A percentile compares a stretch with the other conserved stretches of the same genome.
Conservation (phyloP, 2,888 invertebrate species). For the Hemaris fuciformis region DNA sequence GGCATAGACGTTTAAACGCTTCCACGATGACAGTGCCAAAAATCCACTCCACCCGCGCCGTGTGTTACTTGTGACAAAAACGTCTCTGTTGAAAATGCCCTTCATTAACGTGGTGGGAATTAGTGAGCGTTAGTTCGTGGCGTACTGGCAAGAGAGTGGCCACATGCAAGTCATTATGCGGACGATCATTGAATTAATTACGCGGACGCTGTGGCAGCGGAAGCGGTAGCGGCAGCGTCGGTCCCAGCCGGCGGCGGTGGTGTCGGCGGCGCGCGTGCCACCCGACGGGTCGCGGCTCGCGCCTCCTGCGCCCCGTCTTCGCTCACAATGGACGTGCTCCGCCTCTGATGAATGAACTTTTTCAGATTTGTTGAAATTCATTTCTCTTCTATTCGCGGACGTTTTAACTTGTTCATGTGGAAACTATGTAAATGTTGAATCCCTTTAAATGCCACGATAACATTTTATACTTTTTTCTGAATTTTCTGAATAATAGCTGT, state of each 20-base stretch:
- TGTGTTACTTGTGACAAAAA: constrained; percentile 62
- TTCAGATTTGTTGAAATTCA: constrained; percentile 26
- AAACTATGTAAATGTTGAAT: constrained; percentile 32
- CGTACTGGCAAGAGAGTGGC: constrained; percentile 54
- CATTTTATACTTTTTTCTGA: constrained; percentile 26
- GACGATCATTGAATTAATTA: constrained; percentile 80
- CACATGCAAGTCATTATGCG: constrained; percentile 78
- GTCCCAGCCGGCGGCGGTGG: not conserved
- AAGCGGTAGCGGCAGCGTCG: constrained; percentile 42
- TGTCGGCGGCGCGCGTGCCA: not conserved
- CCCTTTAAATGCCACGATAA: constrained; percentile 22
- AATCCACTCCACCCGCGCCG: constrained; percentile 47
- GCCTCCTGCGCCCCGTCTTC: constrained; percentile 22
- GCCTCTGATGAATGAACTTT: constrained; percentile 31
- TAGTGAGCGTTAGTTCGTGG: constrained; percentile 69
- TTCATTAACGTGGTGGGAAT: constrained; percentile 70
- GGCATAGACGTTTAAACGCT: constrained; percentile 63
- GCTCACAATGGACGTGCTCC: constrained; percentile 30
- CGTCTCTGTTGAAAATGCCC: constrained; percentile 59
- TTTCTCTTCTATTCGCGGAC: constrained; percentile 24
- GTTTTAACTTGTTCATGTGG: constrained; percentile 28
- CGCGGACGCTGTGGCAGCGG: constrained; percentile 54
- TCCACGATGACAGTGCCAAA: constrained; percentile 68
- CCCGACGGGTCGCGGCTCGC: not conserved
- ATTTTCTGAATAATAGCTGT: too few relatives aligned